A percentile compares a stretch with the other conserved stretches of the same genome.
Conservation (phyloP, 2,888 invertebrate species). For the Electrophaes corylata region DNA sequence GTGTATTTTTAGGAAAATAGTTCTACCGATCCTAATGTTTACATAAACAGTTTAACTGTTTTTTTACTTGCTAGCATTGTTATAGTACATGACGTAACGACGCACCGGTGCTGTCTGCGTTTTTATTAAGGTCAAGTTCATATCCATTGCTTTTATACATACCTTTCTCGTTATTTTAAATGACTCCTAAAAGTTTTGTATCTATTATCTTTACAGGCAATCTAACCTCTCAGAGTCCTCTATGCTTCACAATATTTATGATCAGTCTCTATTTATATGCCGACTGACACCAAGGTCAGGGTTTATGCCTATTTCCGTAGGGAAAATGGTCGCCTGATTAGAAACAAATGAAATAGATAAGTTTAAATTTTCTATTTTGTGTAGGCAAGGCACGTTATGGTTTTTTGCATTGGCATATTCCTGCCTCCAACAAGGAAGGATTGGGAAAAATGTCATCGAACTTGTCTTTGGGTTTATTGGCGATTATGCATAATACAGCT, state of each 20-base stretch:
- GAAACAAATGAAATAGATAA: slow-evolving; percentile 8
- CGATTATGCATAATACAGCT: background rate
- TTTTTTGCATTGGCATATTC: too few species aligned
- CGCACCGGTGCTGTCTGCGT: background rate
- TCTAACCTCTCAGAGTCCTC: slow-evolving; percentile 16
- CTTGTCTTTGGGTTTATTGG: too few species aligned
- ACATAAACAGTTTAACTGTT: background rate
- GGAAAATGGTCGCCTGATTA: slow-evolving; percentile 9
- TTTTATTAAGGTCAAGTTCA: slow-evolving; percentile 9
- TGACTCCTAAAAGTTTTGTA: background rate
- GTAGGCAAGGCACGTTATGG: background rate
- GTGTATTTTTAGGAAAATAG: too few species aligned
- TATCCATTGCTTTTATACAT: background rate
- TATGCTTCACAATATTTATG: slow-evolving; percentile 14
- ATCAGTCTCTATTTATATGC: slow-evolving; percentile 21
- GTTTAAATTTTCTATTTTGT: slow-evolving; percentile 5
- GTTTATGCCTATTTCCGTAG: slow-evolving; percentile 15
- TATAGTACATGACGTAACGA: background rate
- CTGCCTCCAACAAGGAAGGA: too few species aligned
- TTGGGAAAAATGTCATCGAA: too few species aligned
- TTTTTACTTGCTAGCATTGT: background rate
- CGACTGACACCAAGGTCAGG: slow-evolving; percentile 22
- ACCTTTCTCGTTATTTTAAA: slow-evolving; percentile 8
- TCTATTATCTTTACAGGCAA: background rate
- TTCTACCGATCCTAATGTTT: background rate